These are phyloP conservation scores for Zaprionus gabonicus DNA, from an alignment of 1,140 invertebrate genomes.

Conservation along the genomic window DNA sequence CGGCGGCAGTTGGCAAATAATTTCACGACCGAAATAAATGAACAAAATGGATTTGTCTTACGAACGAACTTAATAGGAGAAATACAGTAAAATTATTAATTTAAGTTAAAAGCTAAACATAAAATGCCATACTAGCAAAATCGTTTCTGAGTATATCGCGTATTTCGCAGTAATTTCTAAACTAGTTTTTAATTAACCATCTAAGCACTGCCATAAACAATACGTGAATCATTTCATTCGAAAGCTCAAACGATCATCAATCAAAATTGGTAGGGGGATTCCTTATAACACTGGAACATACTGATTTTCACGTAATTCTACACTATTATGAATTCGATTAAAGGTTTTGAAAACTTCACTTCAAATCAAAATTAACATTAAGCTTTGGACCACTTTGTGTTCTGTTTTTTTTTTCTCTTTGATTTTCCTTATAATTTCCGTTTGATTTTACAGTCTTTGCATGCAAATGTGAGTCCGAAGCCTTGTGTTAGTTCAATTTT, in stretches of 20 bases:
- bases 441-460: constrained; percentile 51
- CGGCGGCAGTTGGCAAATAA: constrained; percentile 14
- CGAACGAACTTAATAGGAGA: constrained; percentile 6
- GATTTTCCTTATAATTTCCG: constrained; percentile 54
- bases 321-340: not conserved
- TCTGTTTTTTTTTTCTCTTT: not conserved
- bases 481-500: constrained; percentile 32
- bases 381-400: constrained; percentile 31
- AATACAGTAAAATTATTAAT: not conserved
- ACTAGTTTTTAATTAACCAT: constrained; percentile 20
- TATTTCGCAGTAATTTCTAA: constrained; percentile 29
- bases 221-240: constrained; percentile 7
- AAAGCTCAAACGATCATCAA: not conserved
- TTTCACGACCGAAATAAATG: not conserved
- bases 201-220: constrained; percentile 22
- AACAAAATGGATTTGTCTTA: not conserved
- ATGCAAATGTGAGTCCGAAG: constrained; percentile 32
- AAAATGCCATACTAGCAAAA: constrained; percentile 17
- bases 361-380: constrained; percentile 1
- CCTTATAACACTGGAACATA: constrained; percentile 7
- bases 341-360: not conserved
- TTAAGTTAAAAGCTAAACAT: constrained; percentile 9
- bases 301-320: constrained; percentile 1
- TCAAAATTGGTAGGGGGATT: not conserved
- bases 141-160: constrained; percentile 24